phyloP scores from a whole-genome alignment of 1,140 invertebrate genomes.

The Glomeris maerens region DNA sequence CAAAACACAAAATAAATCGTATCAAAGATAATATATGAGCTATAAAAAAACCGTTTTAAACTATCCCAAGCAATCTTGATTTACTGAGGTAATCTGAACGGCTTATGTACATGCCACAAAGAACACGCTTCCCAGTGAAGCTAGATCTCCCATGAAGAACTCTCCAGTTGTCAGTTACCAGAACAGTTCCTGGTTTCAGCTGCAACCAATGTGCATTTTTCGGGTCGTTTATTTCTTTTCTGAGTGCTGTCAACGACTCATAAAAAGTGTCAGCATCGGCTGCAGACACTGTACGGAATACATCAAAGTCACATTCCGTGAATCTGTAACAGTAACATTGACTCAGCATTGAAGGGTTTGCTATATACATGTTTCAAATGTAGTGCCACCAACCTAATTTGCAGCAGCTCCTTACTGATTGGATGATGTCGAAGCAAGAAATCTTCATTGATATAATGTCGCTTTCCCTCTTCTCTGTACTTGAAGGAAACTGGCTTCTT shows the following conservation, averaged over 20 bases:
- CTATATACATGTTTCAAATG: too few species aligned
- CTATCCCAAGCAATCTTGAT: background rate
- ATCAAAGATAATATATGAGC: background rate
- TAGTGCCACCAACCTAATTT: too few species aligned
- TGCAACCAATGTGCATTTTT: background rate
- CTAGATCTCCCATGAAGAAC: background rate
- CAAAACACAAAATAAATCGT: too few species aligned
- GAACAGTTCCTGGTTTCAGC: constrained; percentile 1
- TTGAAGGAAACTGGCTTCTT: background rate
- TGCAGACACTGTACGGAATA: background rate
- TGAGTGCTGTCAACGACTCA: background rate
- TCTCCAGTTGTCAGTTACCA: constrained; percentile 7
- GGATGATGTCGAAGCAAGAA: background rate
- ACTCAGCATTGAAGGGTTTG: background rate
- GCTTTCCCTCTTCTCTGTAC: background rate
- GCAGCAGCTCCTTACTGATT: background rate
- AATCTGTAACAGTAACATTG: background rate
- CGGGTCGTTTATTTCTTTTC: background rate
- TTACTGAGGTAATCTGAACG: background rate
- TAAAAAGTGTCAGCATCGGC: background rate
- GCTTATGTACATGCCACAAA: constrained; percentile 2
- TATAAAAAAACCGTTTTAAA: too few species aligned
- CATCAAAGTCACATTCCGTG: constrained; percentile 1
- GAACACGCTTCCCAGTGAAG: background rate
- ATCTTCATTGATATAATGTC: background rate